These are phyloP conservation scores for Xiphydria camelus DNA, from an alignment of 2,888 invertebrate genomes.

Conservation along the genomic window DNA sequence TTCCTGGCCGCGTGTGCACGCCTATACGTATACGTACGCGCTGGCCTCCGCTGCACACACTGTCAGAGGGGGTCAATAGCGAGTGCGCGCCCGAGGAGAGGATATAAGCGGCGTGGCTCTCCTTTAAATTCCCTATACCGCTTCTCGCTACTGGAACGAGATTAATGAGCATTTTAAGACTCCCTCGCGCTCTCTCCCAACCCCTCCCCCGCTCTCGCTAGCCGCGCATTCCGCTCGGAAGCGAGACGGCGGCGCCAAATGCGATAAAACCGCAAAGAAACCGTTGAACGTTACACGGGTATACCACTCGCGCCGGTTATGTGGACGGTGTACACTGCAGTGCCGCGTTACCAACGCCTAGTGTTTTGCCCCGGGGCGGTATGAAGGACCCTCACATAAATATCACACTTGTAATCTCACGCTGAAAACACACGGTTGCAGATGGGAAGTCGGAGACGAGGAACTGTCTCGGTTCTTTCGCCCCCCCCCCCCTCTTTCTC, in stretches of 20 bases:
- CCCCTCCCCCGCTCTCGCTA: neutral
- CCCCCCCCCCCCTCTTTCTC: slow-evolving; percentile 15
- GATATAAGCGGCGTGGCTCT: slow-evolving; percentile 14
- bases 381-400: slow-evolving; percentile 30
- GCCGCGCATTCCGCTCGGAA: slow-evolving; percentile 20
- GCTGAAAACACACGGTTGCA: slow-evolving; percentile 15
- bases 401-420: slow-evolving; percentile 31
- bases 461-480: slow-evolving; percentile 30
- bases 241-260: slow-evolving; percentile 4
- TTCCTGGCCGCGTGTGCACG: slow-evolving; percentile 5
- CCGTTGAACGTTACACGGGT: too few species aligned
- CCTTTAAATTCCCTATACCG: slow-evolving; percentile 17
- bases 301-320: too few species aligned
- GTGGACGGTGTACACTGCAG: too few species aligned
- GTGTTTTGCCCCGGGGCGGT: too few species aligned
- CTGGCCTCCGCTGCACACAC: slow-evolving; percentile 5
- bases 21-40: slow-evolving; percentile 2
- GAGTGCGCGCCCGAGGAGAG: slow-evolving; percentile 23
- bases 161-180: slow-evolving; percentile 33
- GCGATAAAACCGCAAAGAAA: too few species aligned
- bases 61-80: slow-evolving; percentile 26
- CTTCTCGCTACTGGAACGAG: slow-evolving; percentile 13
- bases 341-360: too few species aligned
- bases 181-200: slow-evolving; percentile 1
- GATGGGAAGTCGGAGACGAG: slow-evolving; percentile 22